Evolutionary conservation across 1,140 invertebrate genomes (phyloP), one percentile per base, ranked within the genome.

Genomic region (Lepidostoma basale): DNA sequence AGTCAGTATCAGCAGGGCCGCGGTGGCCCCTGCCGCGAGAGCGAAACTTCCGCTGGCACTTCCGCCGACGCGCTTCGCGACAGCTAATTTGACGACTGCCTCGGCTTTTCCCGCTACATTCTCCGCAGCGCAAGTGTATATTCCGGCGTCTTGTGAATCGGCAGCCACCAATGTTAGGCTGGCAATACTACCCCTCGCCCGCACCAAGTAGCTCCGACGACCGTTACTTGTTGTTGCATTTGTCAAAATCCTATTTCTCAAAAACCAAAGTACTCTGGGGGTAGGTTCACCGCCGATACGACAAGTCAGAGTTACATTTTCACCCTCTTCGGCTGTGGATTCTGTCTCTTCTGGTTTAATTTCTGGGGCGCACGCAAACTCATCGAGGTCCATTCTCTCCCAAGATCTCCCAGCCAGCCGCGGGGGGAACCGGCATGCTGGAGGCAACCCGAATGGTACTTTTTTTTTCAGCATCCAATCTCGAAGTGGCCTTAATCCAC

Each of bases 391-490:
- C 23, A 94, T 81, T 47, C 86, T 84, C 75, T 92, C 88, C 92
- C 92, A 94, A 0, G 89, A 80, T 59, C 86, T 84, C 1, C 83
- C 84, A 3, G 79, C 78, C 5, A 94, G 75, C 10, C 90, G 78
- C 0, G 79, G 73, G 0, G 92, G 92, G 6, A 78, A 76, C 14
- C 83, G 79, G 75, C 92, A 94, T 1, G 85, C 81, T 0, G 92
- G 90, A 6, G 89, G 88, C 18, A 87, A 82, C 3, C 85, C 87
- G 40, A 86, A 87, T 2, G 91, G 90, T 42, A 94, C 87, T 75
- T 93, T 94, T 74, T 88, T 86, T 52, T 84, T 82, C 45, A 89
- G 76, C 88, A 94, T 92, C 92, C 92, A 95, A 67, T 89, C 85
- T 12, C 90, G 77, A 26, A 93, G 75, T 0, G 90, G 88, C 67